A percentile compares a stretch with the other conserved stretches of the same genome.
phyloP scores from a whole-genome alignment of 2,888 invertebrate species.

The Drosophila demipolita region DNA sequence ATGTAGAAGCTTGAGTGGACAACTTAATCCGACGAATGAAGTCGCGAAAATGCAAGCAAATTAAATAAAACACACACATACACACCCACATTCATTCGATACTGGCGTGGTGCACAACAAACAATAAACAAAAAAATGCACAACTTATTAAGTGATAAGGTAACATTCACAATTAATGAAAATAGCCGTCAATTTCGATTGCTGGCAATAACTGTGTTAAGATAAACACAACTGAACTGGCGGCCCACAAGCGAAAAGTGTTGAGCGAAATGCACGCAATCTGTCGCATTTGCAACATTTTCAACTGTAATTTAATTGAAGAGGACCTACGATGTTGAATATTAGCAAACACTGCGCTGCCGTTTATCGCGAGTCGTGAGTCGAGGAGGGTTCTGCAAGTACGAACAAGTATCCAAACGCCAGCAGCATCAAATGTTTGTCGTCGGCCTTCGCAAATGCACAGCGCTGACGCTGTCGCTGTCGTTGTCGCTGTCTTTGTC shows the following conservation, averaged over 20 bases:
- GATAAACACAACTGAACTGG: constrained; percentile 8
- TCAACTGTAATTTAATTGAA: constrained; percentile 48
- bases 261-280: constrained; percentile 9
- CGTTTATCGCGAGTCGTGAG: constrained; percentile 58
- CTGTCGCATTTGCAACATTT: constrained; percentile 35
- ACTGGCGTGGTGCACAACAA: constrained; percentile 23
- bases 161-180: constrained; percentile 5
- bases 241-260: constrained; percentile 14
- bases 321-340: constrained; percentile 27
- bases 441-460: constrained; percentile 58
- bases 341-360: constrained; percentile 42
- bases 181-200: constrained; percentile 2
- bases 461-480: constrained; percentile 25
- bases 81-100: not conserved
- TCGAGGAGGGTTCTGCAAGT: constrained; percentile 59
- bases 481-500: constrained; percentile 4
- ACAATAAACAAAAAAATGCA: constrained; percentile 31
- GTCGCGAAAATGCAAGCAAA: constrained; percentile 11
- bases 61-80: constrained; percentile 14
- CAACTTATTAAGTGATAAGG: constrained; percentile 34
- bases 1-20: not conserved
- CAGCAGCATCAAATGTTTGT: constrained; percentile 62
- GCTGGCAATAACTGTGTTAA: constrained; percentile 12
- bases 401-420: constrained; percentile 52
- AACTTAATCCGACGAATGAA: not conserved